Percentiles rank a stretch among this genome's conserved stretches.
Conservation (phyloP, 2,113 vertebrate genomes). For the Misgurnus mizolepis region DNA sequence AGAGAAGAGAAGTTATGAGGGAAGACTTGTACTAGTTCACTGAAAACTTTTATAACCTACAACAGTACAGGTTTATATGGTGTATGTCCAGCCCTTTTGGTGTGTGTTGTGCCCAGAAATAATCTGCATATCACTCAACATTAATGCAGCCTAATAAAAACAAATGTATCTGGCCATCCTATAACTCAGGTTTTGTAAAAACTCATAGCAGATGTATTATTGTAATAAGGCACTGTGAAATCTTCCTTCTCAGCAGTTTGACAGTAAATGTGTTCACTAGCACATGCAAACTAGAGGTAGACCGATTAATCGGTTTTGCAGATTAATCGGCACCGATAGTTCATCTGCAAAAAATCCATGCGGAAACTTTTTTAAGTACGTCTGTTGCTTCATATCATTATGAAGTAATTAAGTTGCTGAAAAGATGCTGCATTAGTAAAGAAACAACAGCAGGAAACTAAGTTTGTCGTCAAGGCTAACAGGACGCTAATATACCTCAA, state of each 20-base stretch:
- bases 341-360: too few species aligned
- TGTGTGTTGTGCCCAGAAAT: neutral
- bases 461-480: too few species aligned
- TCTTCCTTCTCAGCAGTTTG: constrained; percentile 13
- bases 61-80: neutral
- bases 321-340: too few species aligned
- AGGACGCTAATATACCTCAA: too few species aligned
- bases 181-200: constrained; percentile 1
- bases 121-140: neutral
- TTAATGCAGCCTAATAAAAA: constrained; percentile 9
- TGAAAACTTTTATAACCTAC: too few species aligned
- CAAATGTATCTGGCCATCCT: constrained; percentile 6
- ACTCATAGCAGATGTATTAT: neutral
- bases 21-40: neutral
- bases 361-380: too few species aligned
- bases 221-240: constrained; percentile 25
- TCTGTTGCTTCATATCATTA: too few species aligned
- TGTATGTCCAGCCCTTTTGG: neutral
- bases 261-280: constrained; percentile 23
- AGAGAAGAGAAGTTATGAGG: constrained; percentile 29
- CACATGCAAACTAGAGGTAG: constrained; percentile 4
- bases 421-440: too few species aligned
- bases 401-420: too few species aligned
- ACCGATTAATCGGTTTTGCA: too few species aligned
- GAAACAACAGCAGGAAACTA: too few species aligned